Percentiles rank a stretch among this genome's conserved stretches.
These are phyloP conservation scores for Drosophila serrata DNA, from an alignment of 1,140 invertebrate genomes.

Conservation along the genomic window DNA sequence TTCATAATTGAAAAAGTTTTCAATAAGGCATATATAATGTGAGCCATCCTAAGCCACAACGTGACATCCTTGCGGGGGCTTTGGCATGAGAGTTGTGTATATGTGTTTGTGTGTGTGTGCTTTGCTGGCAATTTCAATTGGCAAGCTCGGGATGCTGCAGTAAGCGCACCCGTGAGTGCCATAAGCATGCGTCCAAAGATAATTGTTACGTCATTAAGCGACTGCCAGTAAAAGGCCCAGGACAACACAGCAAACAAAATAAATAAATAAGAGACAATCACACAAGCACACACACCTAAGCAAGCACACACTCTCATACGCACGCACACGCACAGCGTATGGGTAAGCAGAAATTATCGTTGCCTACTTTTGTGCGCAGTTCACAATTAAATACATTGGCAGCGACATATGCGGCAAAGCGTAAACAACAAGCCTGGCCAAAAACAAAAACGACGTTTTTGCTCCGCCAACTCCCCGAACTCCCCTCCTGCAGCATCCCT, in stretches of 20 bases:
- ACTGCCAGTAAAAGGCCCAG: conserved; percentile 47
- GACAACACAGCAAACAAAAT: conserved; percentile 57
- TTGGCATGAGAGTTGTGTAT: conserved; percentile 1
- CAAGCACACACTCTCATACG: not conserved
- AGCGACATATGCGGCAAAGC: conserved; percentile 79
- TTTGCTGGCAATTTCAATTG: conserved; percentile 69
- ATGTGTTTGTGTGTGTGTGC: not conserved
- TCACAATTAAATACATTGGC: conserved; percentile 77
- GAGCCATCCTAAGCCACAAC: conserved; percentile 41
- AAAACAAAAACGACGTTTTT: conserved; percentile 50
- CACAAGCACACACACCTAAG: conserved; percentile 10
- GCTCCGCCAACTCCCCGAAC: conserved; percentile 12
- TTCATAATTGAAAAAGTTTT: conserved; percentile 56
- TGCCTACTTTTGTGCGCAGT: conserved; percentile 66
- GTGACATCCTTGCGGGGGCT: conserved; percentile 32
- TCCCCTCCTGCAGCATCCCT: not conserved
- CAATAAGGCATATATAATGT: conserved; percentile 50
- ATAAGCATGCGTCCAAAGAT: conserved; percentile 75
- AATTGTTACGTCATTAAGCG: conserved; percentile 81
- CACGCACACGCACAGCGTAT: not conserved
- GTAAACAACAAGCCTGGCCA: conserved; percentile 69
- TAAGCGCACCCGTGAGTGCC: conserved; percentile 77
- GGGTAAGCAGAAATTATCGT: conserved; percentile 48
- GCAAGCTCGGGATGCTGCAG: conserved; percentile 56
- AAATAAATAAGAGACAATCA: conserved; percentile 56